A percentile compares a stretch with the other conserved stretches of the same genome.
Conservation (phyloP, 2,113 vertebrate genomes). For the Gallinago undulata region DNA sequence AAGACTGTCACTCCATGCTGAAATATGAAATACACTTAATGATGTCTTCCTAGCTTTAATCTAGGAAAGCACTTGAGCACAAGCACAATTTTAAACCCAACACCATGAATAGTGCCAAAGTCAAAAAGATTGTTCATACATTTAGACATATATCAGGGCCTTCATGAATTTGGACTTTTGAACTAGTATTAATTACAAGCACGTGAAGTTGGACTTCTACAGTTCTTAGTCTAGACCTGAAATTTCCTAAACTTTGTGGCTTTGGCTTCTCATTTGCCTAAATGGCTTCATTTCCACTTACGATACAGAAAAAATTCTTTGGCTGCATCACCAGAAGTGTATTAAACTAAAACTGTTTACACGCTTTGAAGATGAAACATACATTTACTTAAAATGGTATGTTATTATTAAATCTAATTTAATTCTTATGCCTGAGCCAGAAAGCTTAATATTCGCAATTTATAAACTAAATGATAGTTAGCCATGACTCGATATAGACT, state of each 20-base stretch:
- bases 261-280: background rate
- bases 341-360: background rate
- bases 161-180: background rate
- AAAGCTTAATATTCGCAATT: background rate
- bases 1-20: background rate
- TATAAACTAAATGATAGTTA: background rate
- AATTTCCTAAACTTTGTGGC: background rate
- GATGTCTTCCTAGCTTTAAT: background rate
- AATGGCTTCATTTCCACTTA: background rate
- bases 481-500: background rate
- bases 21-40: background rate
- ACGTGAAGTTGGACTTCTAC: background rate
- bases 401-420: background rate
- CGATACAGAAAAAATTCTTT: background rate
- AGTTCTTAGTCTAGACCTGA: background rate
- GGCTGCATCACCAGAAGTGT: background rate
- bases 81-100: background rate
- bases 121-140: background rate
- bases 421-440: background rate
- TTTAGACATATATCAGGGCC: background rate
- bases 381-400: background rate
- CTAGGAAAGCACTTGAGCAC: background rate
- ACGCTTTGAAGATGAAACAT: background rate
- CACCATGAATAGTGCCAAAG: background rate
- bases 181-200: background rate